phyloP scores from a whole-genome alignment of 1,140 invertebrate species.

The Tetramorium simillimum region DNA sequence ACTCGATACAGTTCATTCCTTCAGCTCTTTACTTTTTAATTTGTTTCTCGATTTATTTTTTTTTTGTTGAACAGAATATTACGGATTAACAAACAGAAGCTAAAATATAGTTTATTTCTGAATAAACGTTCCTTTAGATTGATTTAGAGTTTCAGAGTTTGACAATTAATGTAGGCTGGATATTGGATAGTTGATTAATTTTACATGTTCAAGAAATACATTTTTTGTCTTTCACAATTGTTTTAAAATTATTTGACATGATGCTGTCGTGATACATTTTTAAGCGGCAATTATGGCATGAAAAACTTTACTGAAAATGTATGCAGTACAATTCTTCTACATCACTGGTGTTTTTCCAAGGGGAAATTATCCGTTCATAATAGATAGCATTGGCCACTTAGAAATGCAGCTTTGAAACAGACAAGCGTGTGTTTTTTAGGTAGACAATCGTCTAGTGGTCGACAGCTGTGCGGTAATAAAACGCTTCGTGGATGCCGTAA shows the following conservation, averaged over 20 bases:
- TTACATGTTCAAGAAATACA: background rate
- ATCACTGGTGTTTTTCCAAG: slow-evolving; percentile 44
- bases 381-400: slow-evolving; percentile 44
- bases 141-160: background rate
- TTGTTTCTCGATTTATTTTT: background rate
- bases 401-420: slow-evolving; percentile 49
- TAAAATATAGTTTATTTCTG: background rate
- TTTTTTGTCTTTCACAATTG: background rate
- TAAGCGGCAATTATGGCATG: slow-evolving; percentile 33
- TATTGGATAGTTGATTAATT: background rate
- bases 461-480: slow-evolving; percentile 33
- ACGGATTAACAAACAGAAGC: background rate
- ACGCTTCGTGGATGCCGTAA: slow-evolving; percentile 35
- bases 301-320: slow-evolving; percentile 21
- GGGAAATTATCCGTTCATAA: slow-evolving; percentile 49
- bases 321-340: background rate
- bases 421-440: slow-evolving; percentile 34
- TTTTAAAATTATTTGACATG: slow-evolving; percentile 30
- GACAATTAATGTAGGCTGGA: background rate
- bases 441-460: slow-evolving; percentile 11
- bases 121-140: background rate
- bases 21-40: background rate
- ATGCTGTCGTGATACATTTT: slow-evolving; percentile 26
- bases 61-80: background rate
- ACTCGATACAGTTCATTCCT: background rate